Conservation (phyloP, 2,888 invertebrate species). For the Tenthredo notha region DNA sequence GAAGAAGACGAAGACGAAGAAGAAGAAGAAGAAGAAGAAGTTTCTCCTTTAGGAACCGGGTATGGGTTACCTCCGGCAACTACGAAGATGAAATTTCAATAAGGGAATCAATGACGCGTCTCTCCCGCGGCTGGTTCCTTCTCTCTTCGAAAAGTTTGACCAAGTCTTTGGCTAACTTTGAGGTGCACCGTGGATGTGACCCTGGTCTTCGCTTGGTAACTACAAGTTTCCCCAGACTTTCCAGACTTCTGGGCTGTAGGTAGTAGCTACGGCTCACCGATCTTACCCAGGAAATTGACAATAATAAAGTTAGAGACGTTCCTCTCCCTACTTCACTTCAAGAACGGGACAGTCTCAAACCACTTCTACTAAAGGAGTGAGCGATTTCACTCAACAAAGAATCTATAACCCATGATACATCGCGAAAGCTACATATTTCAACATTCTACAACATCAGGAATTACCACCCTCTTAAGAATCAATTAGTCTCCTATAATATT, state of each 20-base stretch:
- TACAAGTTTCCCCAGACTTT: conserved; percentile 44
- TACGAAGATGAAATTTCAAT: conserved; percentile 35
- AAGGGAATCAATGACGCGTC: conserved; percentile 36
- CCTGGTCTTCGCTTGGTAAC: conserved; percentile 17
- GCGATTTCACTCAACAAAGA: neutral
- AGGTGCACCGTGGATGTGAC: conserved; percentile 35
- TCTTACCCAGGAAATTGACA: conserved; percentile 35
- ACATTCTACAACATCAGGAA: neutral
- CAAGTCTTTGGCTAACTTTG: conserved; percentile 31
- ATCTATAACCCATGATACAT: neutral
- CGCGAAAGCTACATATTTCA: neutral
- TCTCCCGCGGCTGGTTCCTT: neutral
- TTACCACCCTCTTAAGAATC: neutral
- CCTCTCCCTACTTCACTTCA: neutral
- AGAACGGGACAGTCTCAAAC: neutral
- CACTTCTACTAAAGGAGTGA: neutral
- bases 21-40: neutral
- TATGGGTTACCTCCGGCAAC: neutral
- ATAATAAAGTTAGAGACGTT: conserved; percentile 41
- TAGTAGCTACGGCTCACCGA: conserved; percentile 31
- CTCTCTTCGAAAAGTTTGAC: neutral
- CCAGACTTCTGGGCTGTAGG: conserved; percentile 16
- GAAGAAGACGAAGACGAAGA: neutral
- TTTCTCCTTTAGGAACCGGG: neutral
- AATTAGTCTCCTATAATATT: neutral